A percentile compares a stretch with the other conserved stretches of the same genome.
These are phyloP conservation scores for Micrasema minimum DNA, from an alignment of 1,140 invertebrate species.

Conservation along the genomic window DNA sequence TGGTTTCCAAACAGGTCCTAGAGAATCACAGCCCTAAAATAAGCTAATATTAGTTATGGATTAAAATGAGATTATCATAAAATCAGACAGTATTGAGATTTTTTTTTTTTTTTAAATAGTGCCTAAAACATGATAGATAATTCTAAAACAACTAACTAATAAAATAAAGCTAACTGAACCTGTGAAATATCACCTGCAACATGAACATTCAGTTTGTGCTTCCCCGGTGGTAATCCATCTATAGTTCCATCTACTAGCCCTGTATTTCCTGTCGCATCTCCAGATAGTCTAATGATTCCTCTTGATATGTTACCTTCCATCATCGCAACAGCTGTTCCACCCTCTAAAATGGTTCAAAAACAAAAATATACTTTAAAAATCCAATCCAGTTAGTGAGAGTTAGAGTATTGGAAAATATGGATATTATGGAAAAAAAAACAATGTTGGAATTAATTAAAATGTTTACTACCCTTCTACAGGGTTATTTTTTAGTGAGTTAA, in stretches of 20 bases:
- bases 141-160: too few relatives aligned
- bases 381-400: too few relatives aligned
- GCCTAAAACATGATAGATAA: too few relatives aligned
- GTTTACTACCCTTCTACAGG: too few relatives aligned
- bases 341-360: constrained; percentile 31
- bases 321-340: constrained; percentile 47
- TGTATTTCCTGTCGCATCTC: constrained; percentile 17
- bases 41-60: background rate
- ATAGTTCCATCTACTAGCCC: constrained; percentile 48
- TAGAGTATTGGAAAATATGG: too few relatives aligned
- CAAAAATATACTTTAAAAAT: too few relatives aligned
- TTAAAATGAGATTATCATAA: too few relatives aligned
- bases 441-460: too few relatives aligned
- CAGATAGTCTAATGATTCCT: constrained; percentile 44
- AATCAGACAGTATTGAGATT: too few relatives aligned
- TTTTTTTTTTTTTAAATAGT: too few relatives aligned
- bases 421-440: too few relatives aligned
- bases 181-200: constrained; percentile 49
- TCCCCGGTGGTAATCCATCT: constrained; percentile 45
- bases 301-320: constrained; percentile 38
- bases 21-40: constrained; percentile 49
- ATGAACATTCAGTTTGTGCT: constrained; percentile 45
- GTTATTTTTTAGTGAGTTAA: too few relatives aligned
- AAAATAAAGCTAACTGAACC: constrained; percentile 24
- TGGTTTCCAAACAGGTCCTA: constrained; percentile 48